Evolutionary conservation across 2,888 invertebrate species (phyloP).

Genomic region (Cheilosia variabilis): DNA sequence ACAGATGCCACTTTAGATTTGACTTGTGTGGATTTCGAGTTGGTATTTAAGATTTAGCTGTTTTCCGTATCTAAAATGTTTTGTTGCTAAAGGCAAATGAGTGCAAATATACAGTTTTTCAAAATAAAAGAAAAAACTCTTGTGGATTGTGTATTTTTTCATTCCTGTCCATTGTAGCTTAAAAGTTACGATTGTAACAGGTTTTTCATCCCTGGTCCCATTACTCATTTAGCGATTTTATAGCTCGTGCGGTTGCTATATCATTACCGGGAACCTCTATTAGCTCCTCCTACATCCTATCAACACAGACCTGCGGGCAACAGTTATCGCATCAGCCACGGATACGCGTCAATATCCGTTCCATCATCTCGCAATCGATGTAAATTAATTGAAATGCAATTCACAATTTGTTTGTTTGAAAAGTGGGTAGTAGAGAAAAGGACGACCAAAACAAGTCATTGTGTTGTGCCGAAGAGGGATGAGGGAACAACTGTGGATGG

Average conservation of each 20-base stretch:
- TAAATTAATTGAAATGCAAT: constrained; percentile 72
- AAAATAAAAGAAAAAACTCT: too few species aligned
- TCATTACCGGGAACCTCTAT: constrained; percentile 27
- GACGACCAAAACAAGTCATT: neutral
- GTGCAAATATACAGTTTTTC: too few species aligned
- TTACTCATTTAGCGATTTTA: constrained; percentile 29
- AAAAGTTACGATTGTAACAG: too few species aligned
- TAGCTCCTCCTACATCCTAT: neutral
- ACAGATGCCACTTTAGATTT: too few species aligned
- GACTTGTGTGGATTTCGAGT: too few species aligned
- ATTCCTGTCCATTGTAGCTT: too few species aligned
- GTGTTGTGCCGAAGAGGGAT: constrained; percentile 46
- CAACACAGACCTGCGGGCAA: constrained; percentile 1
- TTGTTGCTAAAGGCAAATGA: too few species aligned
- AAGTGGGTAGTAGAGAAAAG: constrained; percentile 1
- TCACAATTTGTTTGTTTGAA: constrained; percentile 57
- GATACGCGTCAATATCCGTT: constrained; percentile 33
- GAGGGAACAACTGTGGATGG: constrained; percentile 55
- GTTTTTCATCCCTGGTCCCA: too few species aligned
- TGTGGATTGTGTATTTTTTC: too few species aligned
- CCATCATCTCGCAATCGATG: constrained; percentile 40
- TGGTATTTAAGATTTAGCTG: too few species aligned
- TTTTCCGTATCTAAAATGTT: too few species aligned
- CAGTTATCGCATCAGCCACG: constrained; percentile 24
- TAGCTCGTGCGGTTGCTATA: constrained; percentile 18